Percentiles rank a stretch among this genome's conserved stretches.
These are phyloP conservation scores for Taphrorychus bicolor DNA, from an alignment of 2,888 invertebrate genomes.

Conservation along the genomic window DNA sequence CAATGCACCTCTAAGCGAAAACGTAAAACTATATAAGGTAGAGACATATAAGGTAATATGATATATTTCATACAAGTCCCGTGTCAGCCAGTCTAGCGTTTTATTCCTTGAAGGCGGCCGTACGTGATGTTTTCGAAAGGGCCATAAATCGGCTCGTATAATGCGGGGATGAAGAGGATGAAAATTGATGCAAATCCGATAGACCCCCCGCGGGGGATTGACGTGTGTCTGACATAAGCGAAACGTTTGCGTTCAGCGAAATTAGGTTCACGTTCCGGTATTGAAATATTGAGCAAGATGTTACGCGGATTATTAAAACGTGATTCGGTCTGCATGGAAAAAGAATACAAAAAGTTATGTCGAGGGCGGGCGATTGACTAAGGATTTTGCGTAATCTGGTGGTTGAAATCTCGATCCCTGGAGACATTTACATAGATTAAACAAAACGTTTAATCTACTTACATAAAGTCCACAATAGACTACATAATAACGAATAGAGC, in stretches of 20 bases:
- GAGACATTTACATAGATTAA: too few relatives aligned
- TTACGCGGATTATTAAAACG: background rate
- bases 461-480: too few relatives aligned
- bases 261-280: background rate
- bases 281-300: background rate
- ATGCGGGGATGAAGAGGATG: conserved; percentile 15
- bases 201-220: conserved; percentile 12
- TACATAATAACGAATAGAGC: too few relatives aligned
- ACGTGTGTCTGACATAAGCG: conserved; percentile 6
- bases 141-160: conserved; percentile 23
- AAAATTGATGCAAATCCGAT: conserved; percentile 21
- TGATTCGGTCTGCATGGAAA: too few relatives aligned
- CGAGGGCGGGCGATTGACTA: too few relatives aligned
- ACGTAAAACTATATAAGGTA: background rate
- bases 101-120: conserved; percentile 19
- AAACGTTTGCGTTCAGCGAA: background rate
- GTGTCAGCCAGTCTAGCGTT: conserved; percentile 15
- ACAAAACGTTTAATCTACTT: too few relatives aligned
- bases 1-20: background rate
- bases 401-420: too few relatives aligned
- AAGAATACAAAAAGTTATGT: too few relatives aligned
- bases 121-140: conserved; percentile 28
- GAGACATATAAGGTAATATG: conserved; percentile 11
- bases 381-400: too few relatives aligned
- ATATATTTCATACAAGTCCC: conserved; percentile 19